Evolutionary conservation across 2,888 invertebrate genomes (phyloP), one percentile per base, ranked within the genome.

Genomic region (Drosophila flavopinicola): DNA sequence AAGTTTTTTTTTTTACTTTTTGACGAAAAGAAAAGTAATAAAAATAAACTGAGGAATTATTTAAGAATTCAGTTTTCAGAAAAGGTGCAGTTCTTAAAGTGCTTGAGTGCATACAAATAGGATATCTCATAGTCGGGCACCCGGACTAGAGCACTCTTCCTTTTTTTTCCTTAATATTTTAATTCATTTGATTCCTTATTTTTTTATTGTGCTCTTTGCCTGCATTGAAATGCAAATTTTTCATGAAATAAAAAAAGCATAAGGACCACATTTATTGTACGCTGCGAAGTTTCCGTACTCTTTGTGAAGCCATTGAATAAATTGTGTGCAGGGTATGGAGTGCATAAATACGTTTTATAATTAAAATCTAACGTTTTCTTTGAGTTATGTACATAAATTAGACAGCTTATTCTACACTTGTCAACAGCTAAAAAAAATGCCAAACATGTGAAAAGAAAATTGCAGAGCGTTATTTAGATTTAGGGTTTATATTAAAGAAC

Each of bases 141-240:
- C n/a, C n/a, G n/a, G n/a, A n/a, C n/a, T n/a, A n/a, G n/a, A n/a
- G n/a, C n/a, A n/a, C n/a, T n/a, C n/a, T n/a, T n/a, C n/a, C n/a
- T n/a, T n/a, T n/a, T n/a, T n/a, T n/a, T n/a, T n/a, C n/a, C n/a
- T n/a, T n/a, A n/a, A 77, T 73, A 68, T 65, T 58, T 68, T 52
- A 72, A 42, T 17, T 30, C 54, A 29, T 48, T 49, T 70, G 17
- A 30, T 25, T 45, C 6, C 7, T 2, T 35, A 15, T 38, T 47
- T 45, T 37, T 35, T 2, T 20, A 20, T 20, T 20, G 20, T 20
- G 27, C 11, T 37, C 49, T 39, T 48, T 65, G 48, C 42, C 66
- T 63, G 57, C 49, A 53, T 52, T 49, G 25, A 64, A 49, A 79
- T 72, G 66, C 57, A 66, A 84, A 80, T 72, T 56, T 44, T 23